Conservation (phyloP, 92 coral and sea anemone genomes). For the Epizoanthus illoricatus region DNA sequence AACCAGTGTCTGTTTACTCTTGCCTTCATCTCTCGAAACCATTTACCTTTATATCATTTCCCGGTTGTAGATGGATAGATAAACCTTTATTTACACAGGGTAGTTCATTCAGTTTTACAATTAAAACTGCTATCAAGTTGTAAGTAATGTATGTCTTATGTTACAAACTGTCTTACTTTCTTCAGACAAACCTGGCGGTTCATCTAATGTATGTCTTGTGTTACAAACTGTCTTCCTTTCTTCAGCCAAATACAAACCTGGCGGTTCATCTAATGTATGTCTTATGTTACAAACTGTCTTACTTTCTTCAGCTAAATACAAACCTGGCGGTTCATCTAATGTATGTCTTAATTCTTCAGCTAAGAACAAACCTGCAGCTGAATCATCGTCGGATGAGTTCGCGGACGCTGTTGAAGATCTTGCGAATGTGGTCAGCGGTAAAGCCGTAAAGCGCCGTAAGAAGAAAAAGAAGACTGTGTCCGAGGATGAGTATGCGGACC, state of each 20-base stretch:
- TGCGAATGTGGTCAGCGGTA: slow-evolving; percentile 73
- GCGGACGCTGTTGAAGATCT: slow-evolving; percentile 84
- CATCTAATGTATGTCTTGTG: neutral
- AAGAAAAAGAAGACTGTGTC: slow-evolving; percentile 65
- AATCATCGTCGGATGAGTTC: slow-evolving; percentile 72
- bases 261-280: neutral
- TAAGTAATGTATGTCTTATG: neutral
- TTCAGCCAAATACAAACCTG: no score
- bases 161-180: neutral
- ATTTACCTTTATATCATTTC: neutral
- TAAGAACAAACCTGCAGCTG: slow-evolving; percentile 44
- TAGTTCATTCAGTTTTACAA: no score
- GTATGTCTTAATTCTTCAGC: slow-evolving; percentile 27
- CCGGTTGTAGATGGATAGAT: no score
- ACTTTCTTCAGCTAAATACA: slow-evolving; percentile 35
- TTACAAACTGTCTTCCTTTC: neutral
- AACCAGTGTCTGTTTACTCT: no score
- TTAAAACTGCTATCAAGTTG: no score
- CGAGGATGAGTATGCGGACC: slow-evolving; percentile 46
- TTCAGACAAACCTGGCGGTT: slow-evolving; percentile 31
- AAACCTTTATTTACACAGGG: no score
- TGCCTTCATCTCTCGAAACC: no score
- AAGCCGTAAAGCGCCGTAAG: slow-evolving; percentile 60
- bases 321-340: neutral
- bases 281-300: neutral